These are phyloP conservation scores for Micropterix aruncella DNA, from an alignment of 2,888 invertebrate genomes.

Conservation along the genomic window DNA sequence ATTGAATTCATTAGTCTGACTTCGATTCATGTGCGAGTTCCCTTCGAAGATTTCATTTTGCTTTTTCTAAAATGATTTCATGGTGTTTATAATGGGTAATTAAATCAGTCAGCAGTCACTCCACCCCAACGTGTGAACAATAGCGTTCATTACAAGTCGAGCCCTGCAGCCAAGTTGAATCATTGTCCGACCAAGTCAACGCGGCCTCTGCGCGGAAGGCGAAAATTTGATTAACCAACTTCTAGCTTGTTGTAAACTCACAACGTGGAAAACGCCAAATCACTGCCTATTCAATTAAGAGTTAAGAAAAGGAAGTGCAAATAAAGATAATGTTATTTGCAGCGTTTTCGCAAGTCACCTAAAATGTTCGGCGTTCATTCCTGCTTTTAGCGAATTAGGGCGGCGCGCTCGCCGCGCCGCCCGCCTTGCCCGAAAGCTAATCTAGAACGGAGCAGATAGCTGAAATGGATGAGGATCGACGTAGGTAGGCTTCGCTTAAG, in stretches of 20 bases:
- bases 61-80: too few relatives aligned
- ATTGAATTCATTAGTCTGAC: too few relatives aligned
- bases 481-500: too few relatives aligned
- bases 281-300: background rate
- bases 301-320: background rate
- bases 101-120: too few relatives aligned
- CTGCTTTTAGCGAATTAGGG: background rate
- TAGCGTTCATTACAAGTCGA: too few relatives aligned
- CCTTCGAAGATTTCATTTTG: too few relatives aligned
- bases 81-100: too few relatives aligned
- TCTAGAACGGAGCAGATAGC: background rate
- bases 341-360: background rate
- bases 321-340: background rate
- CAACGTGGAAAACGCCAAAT: background rate
- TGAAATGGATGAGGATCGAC: background rate
- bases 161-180: too few relatives aligned
- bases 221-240: background rate
- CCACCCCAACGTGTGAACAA: too few relatives aligned
- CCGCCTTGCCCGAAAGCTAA: background rate
- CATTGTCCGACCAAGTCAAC: too few relatives aligned
- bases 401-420: background rate
- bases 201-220: too few relatives aligned
- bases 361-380: background rate
- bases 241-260: background rate
- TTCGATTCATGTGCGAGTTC: too few relatives aligned